Conservation (phyloP, 2,113 vertebrate genomes). For the Chloroceryle aenea region DNA sequence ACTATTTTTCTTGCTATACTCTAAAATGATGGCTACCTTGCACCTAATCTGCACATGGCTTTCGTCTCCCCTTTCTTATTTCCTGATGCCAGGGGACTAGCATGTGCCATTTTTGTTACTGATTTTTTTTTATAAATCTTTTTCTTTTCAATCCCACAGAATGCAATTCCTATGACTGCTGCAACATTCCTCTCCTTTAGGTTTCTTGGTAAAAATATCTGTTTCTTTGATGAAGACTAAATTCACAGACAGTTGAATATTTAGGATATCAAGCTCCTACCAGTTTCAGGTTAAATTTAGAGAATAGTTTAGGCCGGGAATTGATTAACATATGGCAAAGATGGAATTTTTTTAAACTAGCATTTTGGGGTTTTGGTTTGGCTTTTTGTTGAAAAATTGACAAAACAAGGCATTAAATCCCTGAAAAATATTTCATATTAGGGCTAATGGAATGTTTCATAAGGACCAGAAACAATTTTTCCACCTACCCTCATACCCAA, state of each 20-base stretch:
- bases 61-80: neutral
- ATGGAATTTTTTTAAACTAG: neutral
- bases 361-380: neutral
- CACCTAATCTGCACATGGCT: neutral
- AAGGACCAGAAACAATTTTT: neutral
- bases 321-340: neutral
- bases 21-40: neutral
- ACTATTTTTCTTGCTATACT: neutral
- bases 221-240: neutral
- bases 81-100: neutral
- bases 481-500: neutral
- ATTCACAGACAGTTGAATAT: neutral
- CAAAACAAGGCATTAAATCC: neutral
- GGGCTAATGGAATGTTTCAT: neutral
- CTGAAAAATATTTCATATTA: neutral
- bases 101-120: neutral
- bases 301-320: neutral
- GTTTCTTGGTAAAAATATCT: neutral
- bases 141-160: neutral
- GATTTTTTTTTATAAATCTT: neutral
- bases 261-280: neutral
- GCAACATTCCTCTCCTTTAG: neutral
- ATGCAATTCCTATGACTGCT: neutral
- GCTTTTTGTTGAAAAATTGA: neutral
- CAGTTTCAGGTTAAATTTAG: neutral